These are phyloP conservation scores for Polypedilum pembai DNA, from an alignment of 1,140 invertebrate species.

Conservation along the genomic window DNA sequence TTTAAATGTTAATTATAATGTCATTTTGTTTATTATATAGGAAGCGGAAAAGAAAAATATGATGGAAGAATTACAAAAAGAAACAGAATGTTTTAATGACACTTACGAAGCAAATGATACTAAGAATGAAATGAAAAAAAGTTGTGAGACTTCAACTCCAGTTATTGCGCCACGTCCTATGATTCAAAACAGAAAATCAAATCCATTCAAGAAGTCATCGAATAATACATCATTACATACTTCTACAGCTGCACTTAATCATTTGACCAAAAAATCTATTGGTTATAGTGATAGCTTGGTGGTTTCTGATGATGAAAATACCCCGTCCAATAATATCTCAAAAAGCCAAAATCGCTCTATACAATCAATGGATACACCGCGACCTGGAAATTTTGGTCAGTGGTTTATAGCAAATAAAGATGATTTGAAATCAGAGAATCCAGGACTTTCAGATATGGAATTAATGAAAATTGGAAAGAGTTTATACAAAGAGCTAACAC, in stretches of 20 bases:
- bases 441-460: conserved; percentile 47
- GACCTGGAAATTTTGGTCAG: conserved; percentile 44
- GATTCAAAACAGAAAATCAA: conserved; percentile 16
- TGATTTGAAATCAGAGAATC: conserved; percentile 48
- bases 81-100: not conserved
- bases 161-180: conserved; percentile 29
- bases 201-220: conserved; percentile 30
- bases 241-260: conserved; percentile 21
- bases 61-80: not conserved
- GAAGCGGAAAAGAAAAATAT: conserved; percentile 24
- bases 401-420: conserved; percentile 52
- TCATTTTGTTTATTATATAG: not conserved
- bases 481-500: conserved; percentile 46
- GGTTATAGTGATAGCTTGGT: conserved; percentile 14
- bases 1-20: not conserved
- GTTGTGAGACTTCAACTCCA: not conserved
- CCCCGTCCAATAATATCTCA: conserved; percentile 30
- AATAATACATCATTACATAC: not conserved
- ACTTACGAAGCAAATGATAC: not conserved
- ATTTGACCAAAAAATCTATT: conserved; percentile 30
- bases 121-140: not conserved
- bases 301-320: conserved; percentile 29
- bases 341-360: conserved; percentile 33
- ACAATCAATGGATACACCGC: conserved; percentile 31
- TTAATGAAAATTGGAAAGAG: conserved; percentile 48